Percentiles rank a stretch among this genome's conserved stretches.
These are phyloP conservation scores for Rhodophaea formosa DNA, from an alignment of 2,888 invertebrate genomes.

Conservation along the genomic window DNA sequence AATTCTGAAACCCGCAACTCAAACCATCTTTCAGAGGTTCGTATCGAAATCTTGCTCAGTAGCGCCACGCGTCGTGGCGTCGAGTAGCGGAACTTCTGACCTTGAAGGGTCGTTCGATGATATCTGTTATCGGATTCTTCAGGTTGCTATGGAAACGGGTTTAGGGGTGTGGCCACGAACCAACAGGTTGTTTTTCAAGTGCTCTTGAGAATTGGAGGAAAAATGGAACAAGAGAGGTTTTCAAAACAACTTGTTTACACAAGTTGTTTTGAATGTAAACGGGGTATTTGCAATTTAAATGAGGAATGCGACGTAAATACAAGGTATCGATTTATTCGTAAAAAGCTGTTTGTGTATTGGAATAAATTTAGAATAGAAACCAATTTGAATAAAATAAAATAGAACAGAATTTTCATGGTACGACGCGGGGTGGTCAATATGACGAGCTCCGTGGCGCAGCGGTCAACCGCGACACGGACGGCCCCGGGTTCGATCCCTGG, in stretches of 20 bases:
- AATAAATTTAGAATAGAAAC: too few species aligned
- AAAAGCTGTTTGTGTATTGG: too few species aligned
- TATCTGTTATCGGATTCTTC: conserved; percentile 16
- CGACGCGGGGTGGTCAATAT: too few species aligned
- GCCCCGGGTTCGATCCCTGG: too few species aligned
- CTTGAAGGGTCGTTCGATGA: conserved; percentile 26
- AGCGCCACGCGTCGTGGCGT: conserved; percentile 27
- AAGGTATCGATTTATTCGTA: too few species aligned
- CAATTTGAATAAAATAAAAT: too few species aligned
- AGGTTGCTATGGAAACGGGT: conserved; percentile 29
- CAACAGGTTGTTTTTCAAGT: conserved; percentile 32
- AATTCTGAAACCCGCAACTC: background rate
- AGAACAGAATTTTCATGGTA: too few species aligned
- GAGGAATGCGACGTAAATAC: too few species aligned
- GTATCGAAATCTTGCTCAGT: conserved; percentile 13
- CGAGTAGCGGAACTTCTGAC: conserved; percentile 34
- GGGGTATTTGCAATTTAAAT: background rate
- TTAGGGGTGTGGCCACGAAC: conserved; percentile 23
- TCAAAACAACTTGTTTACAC: background rate
- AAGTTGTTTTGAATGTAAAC: background rate
- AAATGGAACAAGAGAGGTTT: conserved; percentile 6
- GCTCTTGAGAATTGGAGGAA: conserved; percentile 3
- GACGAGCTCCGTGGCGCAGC: too few species aligned
- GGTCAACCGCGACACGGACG: too few species aligned
- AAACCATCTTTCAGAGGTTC: conserved; percentile 19